These are phyloP conservation scores for Anguilla japonica DNA, from an alignment of 2,113 vertebrate genomes.

Conservation along the genomic window DNA sequence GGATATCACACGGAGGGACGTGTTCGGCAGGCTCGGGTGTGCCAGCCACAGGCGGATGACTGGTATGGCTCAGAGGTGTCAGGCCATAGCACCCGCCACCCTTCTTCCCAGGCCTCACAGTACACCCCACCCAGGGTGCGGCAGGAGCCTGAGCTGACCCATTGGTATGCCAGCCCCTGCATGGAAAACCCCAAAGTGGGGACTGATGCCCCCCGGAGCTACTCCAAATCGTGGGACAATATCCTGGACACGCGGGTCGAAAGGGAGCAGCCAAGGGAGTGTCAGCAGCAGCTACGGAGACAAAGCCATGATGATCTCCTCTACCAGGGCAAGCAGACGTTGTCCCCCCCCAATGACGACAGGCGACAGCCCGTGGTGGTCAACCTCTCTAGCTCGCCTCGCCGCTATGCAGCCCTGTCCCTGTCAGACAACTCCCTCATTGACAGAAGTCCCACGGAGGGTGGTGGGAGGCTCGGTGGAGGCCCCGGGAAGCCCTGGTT, in stretches of 20 bases:
- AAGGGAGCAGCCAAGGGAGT: slow-evolving; percentile 76
- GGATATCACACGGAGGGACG: slow-evolving; percentile 72
- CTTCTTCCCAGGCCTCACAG: slow-evolving; percentile 68
- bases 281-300: slow-evolving; percentile 65
- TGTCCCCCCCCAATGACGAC: slow-evolving; percentile 70
- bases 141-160: slow-evolving; percentile 70
- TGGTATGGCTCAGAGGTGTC: slow-evolving; percentile 81
- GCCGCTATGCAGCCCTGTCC: slow-evolving; percentile 92
- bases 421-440: slow-evolving; percentile 92
- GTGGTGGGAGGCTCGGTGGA: slow-evolving; percentile 56
- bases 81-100: slow-evolving; percentile 69
- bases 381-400: slow-evolving; percentile 92
- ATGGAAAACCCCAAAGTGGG: slow-evolving; percentile 72
- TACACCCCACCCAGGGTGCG: slow-evolving; percentile 67
- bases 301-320: slow-evolving; percentile 93
- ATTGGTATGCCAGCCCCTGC: slow-evolving; percentile 81
- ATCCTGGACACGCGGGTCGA: slow-evolving; percentile 80
- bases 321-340: slow-evolving; percentile 72
- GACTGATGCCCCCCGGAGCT: slow-evolving; percentile 79
- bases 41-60: slow-evolving; percentile 76
- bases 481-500: slow-evolving; percentile 81
- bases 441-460: slow-evolving; percentile 79
- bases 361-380: slow-evolving; percentile 89
- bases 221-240: slow-evolving; percentile 96
- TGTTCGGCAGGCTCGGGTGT: slow-evolving; percentile 67